These are phyloP conservation scores for Anthopleura sola DNA, from an alignment of 64 coral and sea anemone genomes.

Conservation along the genomic window DNA sequence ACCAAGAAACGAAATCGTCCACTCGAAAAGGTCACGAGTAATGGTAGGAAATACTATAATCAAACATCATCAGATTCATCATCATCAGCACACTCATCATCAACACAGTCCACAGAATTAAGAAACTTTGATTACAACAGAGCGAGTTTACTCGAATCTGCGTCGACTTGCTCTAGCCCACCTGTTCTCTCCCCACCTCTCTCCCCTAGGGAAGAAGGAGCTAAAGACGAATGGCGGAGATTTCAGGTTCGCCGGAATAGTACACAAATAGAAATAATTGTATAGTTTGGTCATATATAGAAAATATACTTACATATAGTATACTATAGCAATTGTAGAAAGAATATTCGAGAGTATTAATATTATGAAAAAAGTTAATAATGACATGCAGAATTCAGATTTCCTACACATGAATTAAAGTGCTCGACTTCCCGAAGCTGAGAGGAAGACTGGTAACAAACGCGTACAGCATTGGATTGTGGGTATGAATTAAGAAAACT, in stretches of 20 bases:
- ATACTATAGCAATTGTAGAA: constrained; percentile 2
- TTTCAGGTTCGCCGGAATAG: constrained; percentile 87
- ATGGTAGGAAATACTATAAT: constrained; percentile 76
- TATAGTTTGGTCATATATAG: constrained; percentile 54
- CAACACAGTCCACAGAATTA: constrained; percentile 82
- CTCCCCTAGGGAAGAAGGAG: constrained; percentile 82
- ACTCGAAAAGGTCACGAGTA: constrained; percentile 48
- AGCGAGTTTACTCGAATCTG: constrained; percentile 77
- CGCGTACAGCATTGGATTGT: not conserved
- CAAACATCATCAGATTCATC: constrained; percentile 81
- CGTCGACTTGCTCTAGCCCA: constrained; percentile 71
- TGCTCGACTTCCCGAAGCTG: not conserved
- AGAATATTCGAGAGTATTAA: constrained; percentile 45
- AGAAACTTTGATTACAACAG: constrained; percentile 95
- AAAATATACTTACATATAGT: constrained; percentile 31
- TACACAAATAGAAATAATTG: constrained; percentile 95
- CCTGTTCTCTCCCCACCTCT: constrained; percentile 81
- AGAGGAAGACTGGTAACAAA: not conserved
- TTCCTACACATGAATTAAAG: not conserved
- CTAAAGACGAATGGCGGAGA: constrained; percentile 91
- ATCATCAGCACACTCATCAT: constrained; percentile 54
- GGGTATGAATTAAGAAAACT: not conserved
- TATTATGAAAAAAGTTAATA: constrained; percentile 27
- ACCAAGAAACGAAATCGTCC: constrained; percentile 68
- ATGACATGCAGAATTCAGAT: constrained; percentile 21